These are phyloP conservation scores for Pelobates fuscus DNA, from an alignment of 2,113 vertebrate species.

Conservation along the genomic window DNA sequence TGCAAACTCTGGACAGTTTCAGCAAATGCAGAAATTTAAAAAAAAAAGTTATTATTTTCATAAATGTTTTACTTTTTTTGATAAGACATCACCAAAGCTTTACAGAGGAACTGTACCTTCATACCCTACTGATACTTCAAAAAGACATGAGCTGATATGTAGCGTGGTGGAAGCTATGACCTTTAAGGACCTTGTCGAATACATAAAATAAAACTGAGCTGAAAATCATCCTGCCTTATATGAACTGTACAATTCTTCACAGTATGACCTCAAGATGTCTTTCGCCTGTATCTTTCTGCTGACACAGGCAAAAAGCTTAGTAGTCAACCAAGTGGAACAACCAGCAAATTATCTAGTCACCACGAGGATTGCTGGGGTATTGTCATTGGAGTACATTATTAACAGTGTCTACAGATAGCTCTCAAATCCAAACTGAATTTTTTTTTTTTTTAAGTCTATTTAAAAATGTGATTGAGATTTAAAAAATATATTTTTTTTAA, in stretches of 20 bases:
- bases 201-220: constrained; percentile 54
- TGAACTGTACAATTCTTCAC: constrained; percentile 58
- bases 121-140: background rate
- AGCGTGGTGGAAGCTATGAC: constrained; percentile 42
- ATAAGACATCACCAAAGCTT: too few species aligned
- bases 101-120: background rate
- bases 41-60: too few species aligned
- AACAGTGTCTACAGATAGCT: background rate
- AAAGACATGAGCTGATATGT: background rate
- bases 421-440: background rate
- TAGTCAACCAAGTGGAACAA: constrained; percentile 57
- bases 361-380: constrained; percentile 11
- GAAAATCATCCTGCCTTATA: constrained; percentile 54
- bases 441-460: too few species aligned
- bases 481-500: too few species aligned
- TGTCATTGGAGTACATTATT: background rate
- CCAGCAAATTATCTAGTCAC: constrained; percentile 52
- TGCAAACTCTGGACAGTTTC: too few species aligned
- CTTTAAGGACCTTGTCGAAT: constrained; percentile 55
- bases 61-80: too few species aligned
- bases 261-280: constrained; percentile 59
- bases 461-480: too few species aligned
- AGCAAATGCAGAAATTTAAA: too few species aligned
- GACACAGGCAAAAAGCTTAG: constrained; percentile 44
- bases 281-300: constrained; percentile 61